A percentile compares a stretch with the other conserved stretches of the same genome.
Conservation (phyloP, 2,888 invertebrate genomes). For the Hirtodrosophila alboralis region DNA sequence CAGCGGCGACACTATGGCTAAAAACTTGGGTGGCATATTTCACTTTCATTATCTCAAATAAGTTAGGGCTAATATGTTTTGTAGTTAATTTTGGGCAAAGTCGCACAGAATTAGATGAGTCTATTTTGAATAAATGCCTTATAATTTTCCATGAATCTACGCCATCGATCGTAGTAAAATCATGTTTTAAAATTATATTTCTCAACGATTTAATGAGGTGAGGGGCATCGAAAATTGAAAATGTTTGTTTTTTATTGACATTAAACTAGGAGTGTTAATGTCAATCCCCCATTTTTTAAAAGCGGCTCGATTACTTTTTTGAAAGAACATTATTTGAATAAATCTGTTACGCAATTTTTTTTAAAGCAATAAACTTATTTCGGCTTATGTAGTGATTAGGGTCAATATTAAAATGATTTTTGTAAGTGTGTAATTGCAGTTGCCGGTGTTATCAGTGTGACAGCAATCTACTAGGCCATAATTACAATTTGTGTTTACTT, state of each 20-base stretch:
- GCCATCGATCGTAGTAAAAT: neutral
- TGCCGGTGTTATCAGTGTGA: no score
- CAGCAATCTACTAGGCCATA: no score
- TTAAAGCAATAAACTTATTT: no score
- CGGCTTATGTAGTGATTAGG: no score
- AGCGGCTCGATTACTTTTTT: no score
- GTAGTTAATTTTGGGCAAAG: neutral
- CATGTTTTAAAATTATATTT: neutral
- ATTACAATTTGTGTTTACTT: no score
- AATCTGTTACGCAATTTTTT: no score
- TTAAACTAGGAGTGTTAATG: no score
- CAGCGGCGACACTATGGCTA: neutral
- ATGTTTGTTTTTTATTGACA: neutral
- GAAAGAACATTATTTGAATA: no score
- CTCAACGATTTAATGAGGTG: neutral
- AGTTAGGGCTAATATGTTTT: neutral
- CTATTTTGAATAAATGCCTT: neutral
- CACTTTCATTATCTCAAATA: neutral
- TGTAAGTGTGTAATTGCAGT: no score
- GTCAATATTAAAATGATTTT: no score
- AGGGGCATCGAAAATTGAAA: neutral
- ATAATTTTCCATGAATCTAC: neutral
- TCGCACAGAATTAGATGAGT: neutral
- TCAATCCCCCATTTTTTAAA: no score
- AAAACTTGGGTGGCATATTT: neutral